A percentile compares a stretch with the other conserved stretches of the same genome.
Conservation (phyloP, 1,140 invertebrate genomes). For the Drosophila lini region DNA sequence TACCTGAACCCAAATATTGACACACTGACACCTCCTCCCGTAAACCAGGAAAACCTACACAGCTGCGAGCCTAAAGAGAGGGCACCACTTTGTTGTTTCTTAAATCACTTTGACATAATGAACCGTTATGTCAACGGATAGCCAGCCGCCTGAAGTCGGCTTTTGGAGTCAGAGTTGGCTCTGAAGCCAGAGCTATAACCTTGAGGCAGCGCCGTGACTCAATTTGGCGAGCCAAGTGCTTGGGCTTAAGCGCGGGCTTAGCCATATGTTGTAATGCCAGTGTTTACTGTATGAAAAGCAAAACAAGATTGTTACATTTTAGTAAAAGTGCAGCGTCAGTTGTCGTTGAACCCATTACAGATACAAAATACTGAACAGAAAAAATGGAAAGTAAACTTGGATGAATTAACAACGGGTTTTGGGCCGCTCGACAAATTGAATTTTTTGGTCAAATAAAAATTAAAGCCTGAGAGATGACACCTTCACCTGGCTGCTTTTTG, state of each 20-base stretch:
- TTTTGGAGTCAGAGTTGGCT: constrained; percentile 29
- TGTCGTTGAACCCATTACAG: constrained; percentile 66
- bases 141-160: constrained; percentile 18
- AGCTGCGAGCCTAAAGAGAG: constrained; percentile 5
- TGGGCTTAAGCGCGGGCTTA: constrained; percentile 23
- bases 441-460: not conserved
- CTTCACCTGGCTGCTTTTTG: constrained; percentile 4
- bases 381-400: constrained; percentile 70
- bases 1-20: constrained; percentile 26
- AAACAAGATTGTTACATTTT: constrained; percentile 57
- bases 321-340: constrained; percentile 79
- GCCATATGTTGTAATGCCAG: constrained; percentile 65
- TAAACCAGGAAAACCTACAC: constrained; percentile 22
- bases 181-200: constrained; percentile 57
- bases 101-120: constrained; percentile 77
- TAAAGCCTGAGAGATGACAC: constrained; percentile 6
- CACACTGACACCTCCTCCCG: constrained; percentile 2
- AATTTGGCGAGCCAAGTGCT: constrained; percentile 48
- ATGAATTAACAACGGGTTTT: constrained; percentile 12
- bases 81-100: constrained; percentile 37
- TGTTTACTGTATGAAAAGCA: constrained; percentile 21
- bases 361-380: constrained; percentile 25
- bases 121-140: constrained; percentile 73
- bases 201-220: constrained; percentile 60
- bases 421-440: constrained; percentile 20